Evolutionary conservation across 2,113 vertebrate genomes (phyloP), one percentile per base, ranked within the genome.

Genomic region (Accipiter cooperii): DNA sequence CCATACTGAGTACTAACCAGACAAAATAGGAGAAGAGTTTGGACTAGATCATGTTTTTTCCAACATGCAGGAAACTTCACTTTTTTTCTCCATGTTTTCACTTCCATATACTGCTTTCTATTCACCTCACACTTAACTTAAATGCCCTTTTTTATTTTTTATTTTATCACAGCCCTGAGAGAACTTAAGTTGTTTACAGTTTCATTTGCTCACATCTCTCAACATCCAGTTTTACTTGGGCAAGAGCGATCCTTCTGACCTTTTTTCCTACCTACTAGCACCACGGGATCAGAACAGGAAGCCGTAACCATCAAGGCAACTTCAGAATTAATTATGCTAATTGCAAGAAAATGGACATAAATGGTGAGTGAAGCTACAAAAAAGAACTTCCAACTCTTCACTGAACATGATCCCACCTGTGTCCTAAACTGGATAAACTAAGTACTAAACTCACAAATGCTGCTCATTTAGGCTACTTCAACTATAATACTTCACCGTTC

Each of bases 281-380:
- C 29, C 42, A 78, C 5, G 18, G 77, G 65, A 93, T 82, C 69
- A 82, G n/a, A 82, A 91, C 91, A 93, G n/a, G 17, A 63, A 92
- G 14, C 12, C 26, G 60, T 17, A 79, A 79, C 12, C n/a, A 87
- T 20, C 6, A 94, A 44, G 24, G 14, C 90, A 87, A 61, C 18
- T 75, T 78, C 44, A 82, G 11, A 92, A 89, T 52, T 75, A 63
- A 31, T 65, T 60, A 87, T 0, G 2, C 3, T 22, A 95, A 77
- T 28, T 54, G 28, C 28, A 82, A 79, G 38, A 82, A 91, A 89
- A 79, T 5, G 3, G 26, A 55, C 29, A 38, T 31, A 81, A 82
- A 68, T 5, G 6, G 22, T 9, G 7, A 93, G 16, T 25, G 17
- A 89, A 82, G 42, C 46, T 17, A 66, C 14, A 63, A 65, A 77